phyloP scores from a whole-genome alignment of 2,888 invertebrate species.

The Caprella mutica region DNA sequence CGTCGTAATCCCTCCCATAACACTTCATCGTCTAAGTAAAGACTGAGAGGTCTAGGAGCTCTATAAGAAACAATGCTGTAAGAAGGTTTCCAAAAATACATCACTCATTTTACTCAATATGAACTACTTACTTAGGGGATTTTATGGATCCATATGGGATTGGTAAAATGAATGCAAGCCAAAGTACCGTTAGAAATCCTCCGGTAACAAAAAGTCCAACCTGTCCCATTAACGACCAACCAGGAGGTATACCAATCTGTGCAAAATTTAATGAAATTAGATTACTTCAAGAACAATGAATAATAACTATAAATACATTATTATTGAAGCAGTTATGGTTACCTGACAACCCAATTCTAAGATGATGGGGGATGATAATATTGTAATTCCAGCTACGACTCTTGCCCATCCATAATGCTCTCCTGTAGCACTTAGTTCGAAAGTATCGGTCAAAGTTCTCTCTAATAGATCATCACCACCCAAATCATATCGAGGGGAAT shows the following conservation, averaged over 20 bases:
- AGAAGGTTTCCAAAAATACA: no score
- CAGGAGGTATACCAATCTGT: constrained; percentile 5
- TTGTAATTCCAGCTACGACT: constrained; percentile 10
- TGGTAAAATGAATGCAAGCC: constrained; percentile 13
- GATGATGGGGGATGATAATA: background rate
- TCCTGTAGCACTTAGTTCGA: constrained; percentile 20
- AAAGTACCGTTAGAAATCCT: background rate
- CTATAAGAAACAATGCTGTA: background rate
- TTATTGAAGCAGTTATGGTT: background rate
- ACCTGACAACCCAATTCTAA: constrained; percentile 6
- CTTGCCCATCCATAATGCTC: constrained; percentile 19
- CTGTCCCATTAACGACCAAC: constrained; percentile 4
- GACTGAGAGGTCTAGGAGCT: constrained; percentile 20
- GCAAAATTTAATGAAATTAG: background rate
- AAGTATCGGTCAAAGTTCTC: constrained; percentile 27
- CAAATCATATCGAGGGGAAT: constrained; percentile 12
- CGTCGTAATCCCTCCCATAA: constrained; percentile 1
- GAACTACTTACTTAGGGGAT: constrained; percentile 16
- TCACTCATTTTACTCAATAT: no score
- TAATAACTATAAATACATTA: no score
- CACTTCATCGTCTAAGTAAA: constrained; percentile 26
- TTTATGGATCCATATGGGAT: constrained; percentile 26
- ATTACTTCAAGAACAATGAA: no score
- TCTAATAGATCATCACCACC: constrained; percentile 22
- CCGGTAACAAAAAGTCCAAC: constrained; percentile 5